A percentile compares a stretch with the other conserved stretches of the same genome.
phyloP scores from a whole-genome alignment of 2,113 vertebrate genomes.

The Cyphomyrus plagiostoma region DNA sequence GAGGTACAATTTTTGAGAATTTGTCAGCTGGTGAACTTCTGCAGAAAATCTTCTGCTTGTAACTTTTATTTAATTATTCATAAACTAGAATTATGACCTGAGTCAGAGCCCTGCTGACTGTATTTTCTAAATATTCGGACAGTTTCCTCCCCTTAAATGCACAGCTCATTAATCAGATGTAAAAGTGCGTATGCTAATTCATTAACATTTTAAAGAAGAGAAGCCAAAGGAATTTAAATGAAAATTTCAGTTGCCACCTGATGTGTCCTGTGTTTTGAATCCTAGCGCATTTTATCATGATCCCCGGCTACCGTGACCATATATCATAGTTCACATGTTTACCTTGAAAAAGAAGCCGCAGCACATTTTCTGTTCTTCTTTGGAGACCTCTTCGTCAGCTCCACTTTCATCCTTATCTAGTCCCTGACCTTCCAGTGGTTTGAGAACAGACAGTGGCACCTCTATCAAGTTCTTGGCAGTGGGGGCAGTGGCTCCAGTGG shows the following conservation, averaged over 20 bases:
- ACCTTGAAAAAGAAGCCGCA: constrained; percentile 99
- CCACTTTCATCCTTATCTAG: constrained; percentile 63
- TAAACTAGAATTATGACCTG: not conserved
- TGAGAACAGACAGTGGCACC: constrained; percentile 75
- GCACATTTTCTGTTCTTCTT: constrained; percentile 88
- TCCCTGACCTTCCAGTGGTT: constrained; percentile 56
- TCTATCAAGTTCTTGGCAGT: constrained; percentile 74
- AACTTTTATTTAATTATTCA: constrained; percentile 7
- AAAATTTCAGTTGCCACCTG: not conserved
- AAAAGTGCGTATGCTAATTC: not conserved
- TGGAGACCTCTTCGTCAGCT: constrained; percentile 58
- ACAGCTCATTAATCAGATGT: not conserved
- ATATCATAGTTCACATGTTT: constrained; percentile 20
- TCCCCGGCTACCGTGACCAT: not conserved
- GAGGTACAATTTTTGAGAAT: not conserved
- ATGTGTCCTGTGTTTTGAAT: not conserved
- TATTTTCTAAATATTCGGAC: not conserved
- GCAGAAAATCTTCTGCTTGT: not conserved
- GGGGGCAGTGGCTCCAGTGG: constrained; percentile 44
- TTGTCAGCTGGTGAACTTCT: not conserved
- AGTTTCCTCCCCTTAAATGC: constrained; percentile 22
- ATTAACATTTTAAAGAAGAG: not conserved
- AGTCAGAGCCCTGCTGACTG: not conserved
- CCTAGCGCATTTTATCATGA: not conserved
- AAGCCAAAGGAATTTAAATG: not conserved